Evolutionary conservation across 2,113 vertebrate species (phyloP).

Genomic region (Montifringilla adamsi): DNA sequence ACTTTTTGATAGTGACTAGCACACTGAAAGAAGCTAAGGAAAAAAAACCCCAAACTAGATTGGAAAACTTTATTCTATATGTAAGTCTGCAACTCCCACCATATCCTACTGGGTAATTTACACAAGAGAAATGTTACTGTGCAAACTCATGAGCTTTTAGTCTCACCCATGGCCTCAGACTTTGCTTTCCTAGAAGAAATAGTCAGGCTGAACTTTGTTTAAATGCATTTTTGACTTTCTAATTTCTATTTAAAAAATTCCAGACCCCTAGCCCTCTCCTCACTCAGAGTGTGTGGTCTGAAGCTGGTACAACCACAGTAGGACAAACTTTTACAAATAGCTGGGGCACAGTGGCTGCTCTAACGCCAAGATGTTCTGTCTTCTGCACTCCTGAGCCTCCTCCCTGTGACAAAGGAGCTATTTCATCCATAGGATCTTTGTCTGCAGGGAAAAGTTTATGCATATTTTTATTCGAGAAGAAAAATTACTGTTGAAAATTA

Average conservation of each 20-base stretch:
- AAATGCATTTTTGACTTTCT: background rate
- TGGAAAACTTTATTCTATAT: background rate
- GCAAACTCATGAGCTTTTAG: background rate
- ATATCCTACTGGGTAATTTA: background rate
- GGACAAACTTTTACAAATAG: too few relatives aligned
- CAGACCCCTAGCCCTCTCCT: background rate
- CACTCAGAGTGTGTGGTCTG: rapidly evolving
- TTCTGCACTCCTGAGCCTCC: background rate
- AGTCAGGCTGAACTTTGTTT: background rate
- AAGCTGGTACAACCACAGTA: background rate
- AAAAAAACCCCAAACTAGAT: background rate
- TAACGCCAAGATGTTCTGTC: background rate
- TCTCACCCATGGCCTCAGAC: background rate
- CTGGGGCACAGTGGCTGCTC: background rate
- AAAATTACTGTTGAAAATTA: background rate
- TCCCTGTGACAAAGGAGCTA: rapidly evolving
- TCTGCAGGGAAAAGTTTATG: background rate
- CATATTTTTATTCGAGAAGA: background rate
- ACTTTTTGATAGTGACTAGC: background rate
- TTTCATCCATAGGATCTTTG: background rate
- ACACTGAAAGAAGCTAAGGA: background rate
- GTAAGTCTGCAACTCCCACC: background rate
- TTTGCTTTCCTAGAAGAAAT: background rate
- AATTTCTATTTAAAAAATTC: background rate
- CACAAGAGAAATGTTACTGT: background rate